Evolutionary conservation across 2,888 invertebrate species (phyloP).

Genomic region (Stenolophus ochropezus): DNA sequence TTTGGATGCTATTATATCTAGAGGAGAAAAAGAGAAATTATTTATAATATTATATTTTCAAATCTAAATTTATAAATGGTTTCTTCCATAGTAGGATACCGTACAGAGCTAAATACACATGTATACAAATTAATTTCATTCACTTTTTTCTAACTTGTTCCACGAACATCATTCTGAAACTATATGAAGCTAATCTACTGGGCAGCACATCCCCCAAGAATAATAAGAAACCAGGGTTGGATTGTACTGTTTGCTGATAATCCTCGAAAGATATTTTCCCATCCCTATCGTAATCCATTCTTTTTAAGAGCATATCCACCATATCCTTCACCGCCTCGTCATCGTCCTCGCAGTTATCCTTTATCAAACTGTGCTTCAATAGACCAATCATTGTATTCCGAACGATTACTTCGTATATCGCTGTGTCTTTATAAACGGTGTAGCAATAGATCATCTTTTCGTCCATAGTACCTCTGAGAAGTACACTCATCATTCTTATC

Average conservation of each 20-base stretch:
- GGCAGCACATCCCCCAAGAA: too few species aligned
- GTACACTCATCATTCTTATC: constrained; percentile 81
- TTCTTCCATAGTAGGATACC: too few species aligned
- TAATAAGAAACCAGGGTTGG: constrained; percentile 81
- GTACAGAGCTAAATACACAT: too few species aligned
- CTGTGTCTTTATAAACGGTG: too few species aligned
- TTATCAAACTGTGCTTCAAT: constrained; percentile 76
- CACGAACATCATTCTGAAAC: too few species aligned
- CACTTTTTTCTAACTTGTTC: too few species aligned
- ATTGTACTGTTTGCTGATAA: constrained; percentile 78
- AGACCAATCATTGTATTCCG: constrained; percentile 84
- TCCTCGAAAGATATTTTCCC: constrained; percentile 83
- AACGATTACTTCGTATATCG: constrained; percentile 72
- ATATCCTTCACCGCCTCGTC: constrained; percentile 85
- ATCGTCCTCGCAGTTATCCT: constrained; percentile 82
- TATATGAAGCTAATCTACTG: too few species aligned
- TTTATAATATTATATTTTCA: too few species aligned
- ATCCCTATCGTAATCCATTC: constrained; percentile 85
- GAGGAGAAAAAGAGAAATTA: too few species aligned
- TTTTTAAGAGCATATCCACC: constrained; percentile 82
- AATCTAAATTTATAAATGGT: too few species aligned
- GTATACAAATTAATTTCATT: too few species aligned
- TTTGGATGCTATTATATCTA: too few species aligned
- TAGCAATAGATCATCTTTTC: constrained; percentile 75
- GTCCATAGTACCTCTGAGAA: constrained; percentile 80